These are phyloP conservation scores for Agrochola macilenta DNA, from an alignment of 2,888 invertebrate genomes.

Conservation along the genomic window DNA sequence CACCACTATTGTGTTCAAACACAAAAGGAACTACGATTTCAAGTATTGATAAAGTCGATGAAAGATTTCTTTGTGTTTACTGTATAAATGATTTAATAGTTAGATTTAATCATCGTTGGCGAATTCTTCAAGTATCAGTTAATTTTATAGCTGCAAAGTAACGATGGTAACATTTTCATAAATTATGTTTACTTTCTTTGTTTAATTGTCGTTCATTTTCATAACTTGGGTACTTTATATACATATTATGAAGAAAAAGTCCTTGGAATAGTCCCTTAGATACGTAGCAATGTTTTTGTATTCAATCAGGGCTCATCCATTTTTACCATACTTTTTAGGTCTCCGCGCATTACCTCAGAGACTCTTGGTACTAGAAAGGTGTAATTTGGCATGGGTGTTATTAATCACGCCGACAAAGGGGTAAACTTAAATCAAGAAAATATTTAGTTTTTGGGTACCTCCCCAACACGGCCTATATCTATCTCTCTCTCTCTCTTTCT, in stretches of 20 bases:
- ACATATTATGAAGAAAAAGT: neutral
- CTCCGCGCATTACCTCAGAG: too few species aligned
- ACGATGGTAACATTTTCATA: neutral
- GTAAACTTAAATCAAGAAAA: too few species aligned
- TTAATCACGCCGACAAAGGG: too few species aligned
- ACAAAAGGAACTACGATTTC: conserved; percentile 61
- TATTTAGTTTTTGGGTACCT: too few species aligned
- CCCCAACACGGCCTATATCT: too few species aligned
- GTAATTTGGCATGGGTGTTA: too few species aligned
- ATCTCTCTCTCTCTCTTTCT: too few species aligned
- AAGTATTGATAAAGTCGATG: conserved; percentile 53
- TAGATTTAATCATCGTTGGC: neutral
- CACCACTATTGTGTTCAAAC: conserved; percentile 62
- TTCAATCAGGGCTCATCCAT: neutral
- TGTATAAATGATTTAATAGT: conserved; percentile 19
- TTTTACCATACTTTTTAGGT: neutral
- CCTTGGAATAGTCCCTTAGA: neutral
- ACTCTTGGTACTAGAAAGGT: too few species aligned
- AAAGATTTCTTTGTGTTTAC: conserved; percentile 56
- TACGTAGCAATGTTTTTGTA: neutral
- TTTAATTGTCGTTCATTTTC: conserved; percentile 3
- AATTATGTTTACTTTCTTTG: conserved; percentile 1
- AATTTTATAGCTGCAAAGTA: neutral
- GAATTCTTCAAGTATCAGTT: neutral
- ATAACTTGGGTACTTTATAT: neutral